These are phyloP conservation scores for Coptodon bakossiorum DNA, from an alignment of 2,113 vertebrate species.

Conservation along the genomic window DNA sequence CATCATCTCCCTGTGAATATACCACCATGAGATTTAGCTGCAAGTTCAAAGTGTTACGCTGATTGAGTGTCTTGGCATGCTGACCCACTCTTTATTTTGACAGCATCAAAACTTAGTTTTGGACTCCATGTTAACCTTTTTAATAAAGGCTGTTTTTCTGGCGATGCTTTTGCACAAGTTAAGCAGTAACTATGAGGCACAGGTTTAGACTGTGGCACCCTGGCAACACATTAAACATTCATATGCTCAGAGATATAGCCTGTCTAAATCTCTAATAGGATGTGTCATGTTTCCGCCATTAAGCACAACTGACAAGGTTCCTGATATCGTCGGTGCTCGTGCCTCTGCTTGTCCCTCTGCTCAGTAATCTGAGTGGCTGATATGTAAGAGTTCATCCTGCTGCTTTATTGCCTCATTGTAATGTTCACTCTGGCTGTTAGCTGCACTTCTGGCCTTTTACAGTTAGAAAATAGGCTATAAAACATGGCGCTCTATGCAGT, in stretches of 20 bases:
- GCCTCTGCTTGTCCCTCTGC: not conserved
- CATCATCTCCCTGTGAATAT: not conserved
- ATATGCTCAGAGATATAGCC: not conserved
- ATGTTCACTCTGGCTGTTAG: not conserved
- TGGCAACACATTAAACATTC: slow-evolving; percentile 8
- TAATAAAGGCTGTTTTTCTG: slow-evolving; percentile 7
- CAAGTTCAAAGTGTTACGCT: slow-evolving; percentile 46
- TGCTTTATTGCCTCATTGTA: not conserved
- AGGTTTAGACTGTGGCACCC: slow-evolving; percentile 37
- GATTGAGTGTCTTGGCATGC: slow-evolving; percentile 78
- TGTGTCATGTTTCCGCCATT: not conserved
- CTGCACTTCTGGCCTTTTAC: not conserved
- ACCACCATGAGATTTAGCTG: not conserved
- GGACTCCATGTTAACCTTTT: not conserved
- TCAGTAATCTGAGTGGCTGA: not conserved
- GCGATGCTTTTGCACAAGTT: slow-evolving; percentile 36
- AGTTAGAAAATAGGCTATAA: not conserved
- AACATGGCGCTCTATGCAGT: not conserved
- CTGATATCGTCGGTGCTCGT: not conserved
- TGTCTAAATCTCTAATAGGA: not conserved
- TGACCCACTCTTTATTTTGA: slow-evolving; percentile 14
- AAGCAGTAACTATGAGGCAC: slow-evolving; percentile 35
- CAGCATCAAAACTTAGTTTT: slow-evolving; percentile 15
- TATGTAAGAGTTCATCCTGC: not conserved
- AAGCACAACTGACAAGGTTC: not conserved